Evolutionary conservation across 2,113 vertebrate species (phyloP).

Genomic region (Psephotus haematonotus): DNA sequence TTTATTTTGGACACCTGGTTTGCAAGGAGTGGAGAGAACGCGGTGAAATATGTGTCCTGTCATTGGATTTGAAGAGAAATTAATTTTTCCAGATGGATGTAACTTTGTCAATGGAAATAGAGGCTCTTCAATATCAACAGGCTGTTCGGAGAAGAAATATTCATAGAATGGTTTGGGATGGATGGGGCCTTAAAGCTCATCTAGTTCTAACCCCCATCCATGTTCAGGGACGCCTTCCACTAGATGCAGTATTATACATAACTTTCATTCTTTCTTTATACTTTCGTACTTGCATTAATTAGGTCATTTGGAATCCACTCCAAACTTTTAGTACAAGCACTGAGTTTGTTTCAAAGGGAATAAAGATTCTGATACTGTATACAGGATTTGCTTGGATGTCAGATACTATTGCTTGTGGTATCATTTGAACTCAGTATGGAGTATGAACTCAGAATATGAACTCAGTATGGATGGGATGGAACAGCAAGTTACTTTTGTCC

Average conservation of each 20-base stretch:
- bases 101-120: background rate
- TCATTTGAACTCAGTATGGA: background rate
- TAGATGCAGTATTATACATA: background rate
- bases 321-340: background rate
- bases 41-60: background rate
- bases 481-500: background rate
- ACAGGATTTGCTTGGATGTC: background rate
- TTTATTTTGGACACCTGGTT: background rate
- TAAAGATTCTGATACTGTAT: background rate
- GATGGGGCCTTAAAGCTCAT: background rate
- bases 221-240: background rate
- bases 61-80: background rate
- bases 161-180: background rate
- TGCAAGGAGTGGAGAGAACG: background rate
- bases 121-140: background rate
- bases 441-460: background rate
- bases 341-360: background rate
- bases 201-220: background rate
- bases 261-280: background rate
- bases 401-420: background rate
- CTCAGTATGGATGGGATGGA: background rate
- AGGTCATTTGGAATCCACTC: background rate
- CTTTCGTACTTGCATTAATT: background rate
- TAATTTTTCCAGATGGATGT: background rate
- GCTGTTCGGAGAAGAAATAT: background rate